Conservation (phyloP, 2,888 invertebrate species). For the Sclerodermus sp. region DNA sequence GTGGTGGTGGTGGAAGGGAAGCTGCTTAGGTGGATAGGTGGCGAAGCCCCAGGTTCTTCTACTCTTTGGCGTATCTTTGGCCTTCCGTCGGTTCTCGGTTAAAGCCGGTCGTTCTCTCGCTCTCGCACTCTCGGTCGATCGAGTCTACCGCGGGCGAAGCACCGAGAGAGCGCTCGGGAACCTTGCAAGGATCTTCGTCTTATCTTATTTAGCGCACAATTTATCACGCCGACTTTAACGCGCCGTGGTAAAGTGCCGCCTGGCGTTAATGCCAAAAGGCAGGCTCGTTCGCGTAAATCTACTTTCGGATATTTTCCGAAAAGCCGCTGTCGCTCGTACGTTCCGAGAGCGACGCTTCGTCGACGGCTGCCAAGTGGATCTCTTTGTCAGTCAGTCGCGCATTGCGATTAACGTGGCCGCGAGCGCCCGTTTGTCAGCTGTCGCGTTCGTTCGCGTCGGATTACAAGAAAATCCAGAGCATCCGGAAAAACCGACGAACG, state of each 20-base stretch:
- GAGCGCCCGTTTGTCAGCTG: neutral
- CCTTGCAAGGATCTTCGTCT: too few species aligned
- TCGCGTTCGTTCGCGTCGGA: neutral
- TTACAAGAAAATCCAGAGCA: neutral
- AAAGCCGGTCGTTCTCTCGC: too few species aligned
- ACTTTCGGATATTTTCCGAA: conserved; percentile 7
- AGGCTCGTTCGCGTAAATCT: conserved; percentile 3
- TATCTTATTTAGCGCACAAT: neutral
- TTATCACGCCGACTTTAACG: neutral
- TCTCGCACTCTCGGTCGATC: too few species aligned
- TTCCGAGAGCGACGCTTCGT: neutral
- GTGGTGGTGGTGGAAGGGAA: too few species aligned
- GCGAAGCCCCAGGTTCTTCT: too few species aligned
- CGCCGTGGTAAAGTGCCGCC: neutral
- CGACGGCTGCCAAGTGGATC: conserved; percentile 2
- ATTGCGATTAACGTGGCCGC: conserved; percentile 4
- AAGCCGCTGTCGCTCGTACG: conserved; percentile 3
- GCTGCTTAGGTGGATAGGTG: too few species aligned
- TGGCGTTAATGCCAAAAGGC: conserved; percentile 2
- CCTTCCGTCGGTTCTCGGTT: too few species aligned
- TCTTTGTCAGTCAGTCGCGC: conserved; percentile 5
- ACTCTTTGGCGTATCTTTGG: too few species aligned
- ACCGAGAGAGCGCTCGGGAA: too few species aligned
- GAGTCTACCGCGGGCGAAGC: too few species aligned
- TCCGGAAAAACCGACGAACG: neutral